These are phyloP conservation scores for Kryptolebias ocellatus DNA, from an alignment of 2,797 vertebrate species.

Conservation along the genomic window DNA sequence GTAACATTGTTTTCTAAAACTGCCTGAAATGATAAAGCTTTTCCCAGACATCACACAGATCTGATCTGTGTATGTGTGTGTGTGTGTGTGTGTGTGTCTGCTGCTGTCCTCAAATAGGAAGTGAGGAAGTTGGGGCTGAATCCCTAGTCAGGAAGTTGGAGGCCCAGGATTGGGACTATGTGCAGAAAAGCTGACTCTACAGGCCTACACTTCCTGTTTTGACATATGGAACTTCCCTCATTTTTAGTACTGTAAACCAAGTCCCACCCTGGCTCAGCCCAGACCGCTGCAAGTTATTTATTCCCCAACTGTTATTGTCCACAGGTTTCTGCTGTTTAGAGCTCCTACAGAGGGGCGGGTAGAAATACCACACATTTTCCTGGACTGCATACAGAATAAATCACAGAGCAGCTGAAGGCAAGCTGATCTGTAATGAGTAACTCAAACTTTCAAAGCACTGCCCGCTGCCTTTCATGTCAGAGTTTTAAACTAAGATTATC, in stretches of 20 bases:
- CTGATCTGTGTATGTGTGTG: conserved; percentile 35
- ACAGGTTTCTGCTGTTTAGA: conserved; percentile 38
- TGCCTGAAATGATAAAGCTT: neutral
- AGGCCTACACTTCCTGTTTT: conserved; percentile 81
- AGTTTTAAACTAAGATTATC: too few species aligned
- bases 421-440: conserved; percentile 23
- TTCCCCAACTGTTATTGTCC: conserved; percentile 48
- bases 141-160: conserved; percentile 73
- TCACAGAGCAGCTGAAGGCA: conserved; percentile 14
- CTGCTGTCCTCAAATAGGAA: conserved; percentile 67
- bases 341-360: conserved; percentile 34
- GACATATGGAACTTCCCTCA: conserved; percentile 78
- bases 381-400: conserved; percentile 36
- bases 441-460: neutral
- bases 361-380: conserved; percentile 59
- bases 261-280: conserved; percentile 39
- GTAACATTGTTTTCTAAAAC: neutral
- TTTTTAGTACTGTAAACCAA: conserved; percentile 68
- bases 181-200: conserved; percentile 76
- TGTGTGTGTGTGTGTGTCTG: conserved; percentile 28
- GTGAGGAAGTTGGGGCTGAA: conserved; percentile 58
- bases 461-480: too few species aligned
- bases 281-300: conserved; percentile 56
- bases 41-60: neutral
- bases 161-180: conserved; percentile 70